Conservation (phyloP, 64 coral and sea anemone species). For the Hydrozoanthus tunicans region DNA sequence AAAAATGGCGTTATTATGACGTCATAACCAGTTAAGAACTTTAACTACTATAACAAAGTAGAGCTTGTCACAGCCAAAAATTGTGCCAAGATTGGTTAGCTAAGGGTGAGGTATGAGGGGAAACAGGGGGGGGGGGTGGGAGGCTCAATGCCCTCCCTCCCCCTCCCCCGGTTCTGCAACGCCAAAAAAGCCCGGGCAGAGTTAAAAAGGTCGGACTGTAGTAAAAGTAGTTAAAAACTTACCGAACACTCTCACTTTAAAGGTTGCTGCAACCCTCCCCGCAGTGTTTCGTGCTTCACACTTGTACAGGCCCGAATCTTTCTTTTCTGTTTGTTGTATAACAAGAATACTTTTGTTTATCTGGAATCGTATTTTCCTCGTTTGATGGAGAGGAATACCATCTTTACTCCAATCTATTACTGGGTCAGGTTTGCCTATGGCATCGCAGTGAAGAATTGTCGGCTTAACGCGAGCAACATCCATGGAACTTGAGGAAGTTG, state of each 20-base stretch:
- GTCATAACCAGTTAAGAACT: too few relatives aligned
- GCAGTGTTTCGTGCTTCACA: neutral
- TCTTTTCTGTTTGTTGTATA: neutral
- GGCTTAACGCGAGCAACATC: neutral
- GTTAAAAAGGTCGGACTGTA: too few relatives aligned
- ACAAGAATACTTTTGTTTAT: conserved; percentile 24
- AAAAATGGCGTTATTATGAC: too few relatives aligned
- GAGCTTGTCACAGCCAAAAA: too few relatives aligned
- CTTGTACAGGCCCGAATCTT: conserved; percentile 30
- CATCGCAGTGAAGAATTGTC: conserved; percentile 25
- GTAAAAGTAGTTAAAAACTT: neutral
- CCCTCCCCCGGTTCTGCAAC: too few relatives aligned
- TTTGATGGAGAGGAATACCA: neutral
- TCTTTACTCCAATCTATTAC: conserved; percentile 32
- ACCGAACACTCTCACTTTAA: neutral
- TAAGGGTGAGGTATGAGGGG: too few relatives aligned
- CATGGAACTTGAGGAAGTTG: neutral
- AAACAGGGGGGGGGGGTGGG: too few relatives aligned
- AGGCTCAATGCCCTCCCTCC: too few relatives aligned
- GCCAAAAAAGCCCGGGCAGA: too few relatives aligned
- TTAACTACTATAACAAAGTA: too few relatives aligned
- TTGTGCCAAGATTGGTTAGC: too few relatives aligned
- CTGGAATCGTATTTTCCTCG: neutral
- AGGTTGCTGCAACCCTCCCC: neutral
- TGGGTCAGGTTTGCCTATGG: conserved; percentile 10